A percentile compares a stretch with the other conserved stretches of the same genome.
Conservation (phyloP, 2,888 invertebrate genomes). For the Lasioglossum lativentre region DNA sequence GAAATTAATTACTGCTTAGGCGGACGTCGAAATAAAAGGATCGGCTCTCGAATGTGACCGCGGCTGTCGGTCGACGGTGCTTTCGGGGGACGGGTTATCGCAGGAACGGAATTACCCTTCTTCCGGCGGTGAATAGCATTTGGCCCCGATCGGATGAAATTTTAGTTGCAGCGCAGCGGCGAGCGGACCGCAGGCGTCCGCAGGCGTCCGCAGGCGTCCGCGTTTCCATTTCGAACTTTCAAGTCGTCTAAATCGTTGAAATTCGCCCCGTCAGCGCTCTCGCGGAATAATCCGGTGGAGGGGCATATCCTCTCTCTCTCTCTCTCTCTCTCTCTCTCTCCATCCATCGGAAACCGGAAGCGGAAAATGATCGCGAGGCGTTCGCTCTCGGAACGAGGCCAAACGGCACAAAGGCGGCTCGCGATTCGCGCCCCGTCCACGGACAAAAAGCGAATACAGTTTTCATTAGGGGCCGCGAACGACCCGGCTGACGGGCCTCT, state of each 20-base stretch:
- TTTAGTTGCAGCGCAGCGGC: neutral
- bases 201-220: constrained; percentile 20
- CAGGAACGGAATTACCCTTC: constrained; percentile 7
- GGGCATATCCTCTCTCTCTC: neutral
- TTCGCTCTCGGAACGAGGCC: constrained; percentile 8
- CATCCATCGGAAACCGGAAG: constrained; percentile 20
- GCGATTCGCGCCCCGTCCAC: constrained; percentile 13
- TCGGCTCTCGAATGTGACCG: neutral
- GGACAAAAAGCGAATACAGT: constrained; percentile 27
- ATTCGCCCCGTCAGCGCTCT: neutral
- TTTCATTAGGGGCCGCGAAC: constrained; percentile 44
- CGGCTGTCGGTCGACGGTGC: neutral
- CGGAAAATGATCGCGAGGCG: constrained; percentile 25
- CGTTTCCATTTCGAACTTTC: constrained; percentile 6
- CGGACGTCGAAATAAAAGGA: constrained; percentile 8
- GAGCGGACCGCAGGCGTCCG: constrained; percentile 9
- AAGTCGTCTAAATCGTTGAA: constrained; percentile 15
- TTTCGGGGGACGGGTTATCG: neutral
- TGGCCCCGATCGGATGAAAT: constrained; percentile 2
- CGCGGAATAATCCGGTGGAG: neutral
- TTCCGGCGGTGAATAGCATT: neutral
- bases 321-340: neutral
- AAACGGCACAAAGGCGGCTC: constrained; percentile 17
- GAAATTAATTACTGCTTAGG: constrained; percentile 6
- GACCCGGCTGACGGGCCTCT: neutral